A percentile compares a stretch with the other conserved stretches of the same genome.
Conservation (phyloP, 2,888 invertebrate genomes). For the Pollenia griseotomentosa region DNA sequence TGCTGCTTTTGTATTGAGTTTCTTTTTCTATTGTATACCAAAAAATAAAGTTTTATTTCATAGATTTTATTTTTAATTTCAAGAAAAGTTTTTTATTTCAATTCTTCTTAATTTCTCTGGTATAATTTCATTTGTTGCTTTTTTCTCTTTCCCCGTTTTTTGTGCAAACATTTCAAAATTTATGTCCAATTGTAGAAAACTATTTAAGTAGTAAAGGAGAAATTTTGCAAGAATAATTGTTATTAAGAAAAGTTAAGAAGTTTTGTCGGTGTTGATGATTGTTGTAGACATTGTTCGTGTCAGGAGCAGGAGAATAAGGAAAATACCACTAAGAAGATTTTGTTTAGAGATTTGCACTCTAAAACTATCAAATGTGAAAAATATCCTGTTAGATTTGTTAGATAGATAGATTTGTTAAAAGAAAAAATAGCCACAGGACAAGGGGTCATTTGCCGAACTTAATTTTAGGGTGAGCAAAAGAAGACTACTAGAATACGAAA, state of each 20-base stretch:
- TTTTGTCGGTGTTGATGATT: constrained; percentile 52
- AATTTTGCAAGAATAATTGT: constrained; percentile 65
- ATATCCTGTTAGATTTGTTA: no score
- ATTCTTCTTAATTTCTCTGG: constrained; percentile 21
- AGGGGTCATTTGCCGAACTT: no score
- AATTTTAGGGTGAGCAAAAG: no score
- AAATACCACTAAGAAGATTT: not conserved
- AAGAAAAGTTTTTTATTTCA: constrained; percentile 40
- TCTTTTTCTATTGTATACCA: not conserved
- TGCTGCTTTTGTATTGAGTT: not conserved
- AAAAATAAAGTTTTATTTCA: constrained; percentile 36
- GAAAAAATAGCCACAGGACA: no score
- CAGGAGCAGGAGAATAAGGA: not conserved
- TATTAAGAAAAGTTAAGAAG: constrained; percentile 66
- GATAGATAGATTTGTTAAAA: no score
- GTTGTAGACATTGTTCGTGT: constrained; percentile 16
- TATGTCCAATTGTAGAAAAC: constrained; percentile 70
- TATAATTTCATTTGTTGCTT: constrained; percentile 58
- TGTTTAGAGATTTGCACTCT: not conserved
- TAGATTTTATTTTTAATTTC: constrained; percentile 41
- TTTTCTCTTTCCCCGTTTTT: not conserved
- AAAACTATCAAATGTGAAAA: not conserved
- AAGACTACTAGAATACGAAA: no score
- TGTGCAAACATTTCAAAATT: constrained; percentile 65
- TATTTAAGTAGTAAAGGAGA: constrained; percentile 40